These are phyloP conservation scores for Galagoides demidoff DNA, from an alignment of 2,797 vertebrate genomes.

Conservation along the genomic window DNA sequence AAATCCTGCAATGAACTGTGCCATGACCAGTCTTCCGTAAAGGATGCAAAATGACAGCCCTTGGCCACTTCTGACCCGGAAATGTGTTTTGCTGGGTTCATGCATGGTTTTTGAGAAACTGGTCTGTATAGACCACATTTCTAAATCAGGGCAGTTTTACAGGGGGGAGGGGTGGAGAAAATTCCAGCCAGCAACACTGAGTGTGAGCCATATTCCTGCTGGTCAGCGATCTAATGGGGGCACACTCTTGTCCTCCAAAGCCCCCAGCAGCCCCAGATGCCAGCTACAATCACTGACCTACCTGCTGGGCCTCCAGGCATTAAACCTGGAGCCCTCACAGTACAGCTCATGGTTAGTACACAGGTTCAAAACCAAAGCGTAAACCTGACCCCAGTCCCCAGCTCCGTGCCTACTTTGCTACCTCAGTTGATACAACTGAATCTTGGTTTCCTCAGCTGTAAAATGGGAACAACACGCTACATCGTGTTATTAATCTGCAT, in stretches of 20 bases:
- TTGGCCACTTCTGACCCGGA: neutral
- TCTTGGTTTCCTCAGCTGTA: slow-evolving; percentile 27
- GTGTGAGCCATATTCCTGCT: neutral
- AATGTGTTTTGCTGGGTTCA: neutral
- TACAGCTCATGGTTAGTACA: neutral
- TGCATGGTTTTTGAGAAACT: neutral
- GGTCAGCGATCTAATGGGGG: neutral
- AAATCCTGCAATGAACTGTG: neutral
- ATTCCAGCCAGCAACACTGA: neutral
- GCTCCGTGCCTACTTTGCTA: neutral
- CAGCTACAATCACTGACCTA: neutral
- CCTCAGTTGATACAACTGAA: neutral
- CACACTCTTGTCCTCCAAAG: neutral
- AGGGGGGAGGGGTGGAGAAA: neutral
- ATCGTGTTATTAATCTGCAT: neutral
- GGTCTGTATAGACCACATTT: neutral
- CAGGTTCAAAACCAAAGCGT: neutral
- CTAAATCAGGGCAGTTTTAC: neutral
- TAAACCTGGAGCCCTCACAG: neutral
- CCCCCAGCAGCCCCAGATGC: neutral
- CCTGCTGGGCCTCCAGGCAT: neutral
- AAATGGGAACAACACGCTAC: neutral
- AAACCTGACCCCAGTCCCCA: neutral
- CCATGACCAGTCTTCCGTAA: neutral
- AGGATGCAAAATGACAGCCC: slow-evolving; percentile 53